Base-by-base conservation (phyloP, 2,888 invertebrate genomes). In the Machimus atricapillus region DNA sequence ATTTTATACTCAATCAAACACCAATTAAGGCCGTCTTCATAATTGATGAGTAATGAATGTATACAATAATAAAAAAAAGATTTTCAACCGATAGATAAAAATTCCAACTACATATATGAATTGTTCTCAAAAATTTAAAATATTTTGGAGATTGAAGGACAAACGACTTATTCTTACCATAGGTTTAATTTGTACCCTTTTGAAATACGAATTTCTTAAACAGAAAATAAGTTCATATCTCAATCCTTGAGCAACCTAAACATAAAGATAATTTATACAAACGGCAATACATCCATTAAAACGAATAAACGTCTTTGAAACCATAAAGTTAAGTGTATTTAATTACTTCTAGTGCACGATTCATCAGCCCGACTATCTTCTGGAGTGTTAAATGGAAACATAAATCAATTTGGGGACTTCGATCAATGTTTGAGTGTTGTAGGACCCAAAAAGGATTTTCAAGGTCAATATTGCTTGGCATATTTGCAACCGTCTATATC, bases 401-500 rank as follows among this genome's bases (percentile, higher is more conserved):
- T 95, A 56, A 95, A 95, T 92, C 95, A 95, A 90, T 93, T 94
- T 76, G 95, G 95, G 2, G 95, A 92, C 90, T 95, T 92, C 82
- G 92, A 92, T 90, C 92, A 92, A 88, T 92, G 92, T 81, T 81
- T 92, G 88, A 89, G 89, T 34, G 46, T 86, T 2, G 31, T 56
- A n/a, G 79, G 40, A 3, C 86, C 86, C 14, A 9, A 9, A 16
- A 23, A 23, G 6, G 31, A 83, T 83, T 31, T 90, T 40, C 89
- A 90, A 73, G 95, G 95, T 4, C 93, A 95, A 91, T 96, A 96
- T 90, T 96, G 96, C 89, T 91, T 96, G 89, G 94, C 95, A 12
- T 94, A 94, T 88, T 91, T 95, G 56, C 94, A 95, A 90, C 91
- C 95, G 9, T 93, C 94, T 89, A 90, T 94, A 89, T 91, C 94